Base-by-base conservation (phyloP, 2,797 vertebrate species). In the Chaetodon trifasciatus region DNA sequence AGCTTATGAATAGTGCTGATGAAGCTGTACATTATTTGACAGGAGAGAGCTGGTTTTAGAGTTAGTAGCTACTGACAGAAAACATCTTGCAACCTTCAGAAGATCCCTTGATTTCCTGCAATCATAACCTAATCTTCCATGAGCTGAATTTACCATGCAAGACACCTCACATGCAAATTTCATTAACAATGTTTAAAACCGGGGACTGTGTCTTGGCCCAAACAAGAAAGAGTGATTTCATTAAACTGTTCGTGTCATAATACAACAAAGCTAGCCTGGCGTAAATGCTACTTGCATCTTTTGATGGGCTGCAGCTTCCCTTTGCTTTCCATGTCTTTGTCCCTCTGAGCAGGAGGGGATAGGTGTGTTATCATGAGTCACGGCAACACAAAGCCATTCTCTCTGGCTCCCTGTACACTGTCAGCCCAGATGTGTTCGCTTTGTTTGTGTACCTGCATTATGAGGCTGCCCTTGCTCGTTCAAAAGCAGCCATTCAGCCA, bases 211-310 rank as follows among this genome's bases (percentile, higher is more conserved):
- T 81, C 49, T 83, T 49, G 13, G 58, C 66, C 6, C 46, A 53
- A 70, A 74, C 74, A 40, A 74, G 65, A 79, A 67, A 32, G 56
- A 72, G 70, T 42, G 67, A 70, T 89, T 88, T 81, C 19, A 86
- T 85, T 90, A 79, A 84, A 63, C 10, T 24, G 42, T 83, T 81
- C 47, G 50, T 85, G 64, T 79, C 88, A 70, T 79, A 84, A 84
- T 74, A 89, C 74, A 84, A 88, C 81, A 78, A 82, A 86, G 77
- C 74, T 46, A 81, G 71, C 47, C 58, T 62, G 69, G 76, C 57
- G n/a, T 82, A 88, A 93, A 94, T 87, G 88, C 84, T 93, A 91
- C 93, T 93, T 89, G 76, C 81, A 87, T 92, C 85, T 76, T 91
- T 90, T 92, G 89, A 93, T 75, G 78, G 88, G 86, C 88, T 74